Evolutionary conservation across 2,113 vertebrate species (phyloP).

Genomic region (Prunella fulvescens): DNA sequence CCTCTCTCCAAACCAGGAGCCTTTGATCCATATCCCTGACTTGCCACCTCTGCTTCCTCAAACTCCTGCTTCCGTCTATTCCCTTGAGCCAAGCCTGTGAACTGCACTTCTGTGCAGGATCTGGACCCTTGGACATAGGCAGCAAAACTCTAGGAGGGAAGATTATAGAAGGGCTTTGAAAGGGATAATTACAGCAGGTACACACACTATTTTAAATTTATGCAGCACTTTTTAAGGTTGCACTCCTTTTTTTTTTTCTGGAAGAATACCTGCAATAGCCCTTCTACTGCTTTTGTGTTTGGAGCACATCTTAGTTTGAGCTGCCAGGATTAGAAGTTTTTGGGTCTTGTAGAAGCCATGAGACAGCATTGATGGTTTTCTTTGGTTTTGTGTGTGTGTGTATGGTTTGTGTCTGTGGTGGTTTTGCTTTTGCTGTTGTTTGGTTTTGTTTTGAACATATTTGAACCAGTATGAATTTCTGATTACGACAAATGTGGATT

Average conservation of each 20-base stretch:
- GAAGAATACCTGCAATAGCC: not conserved
- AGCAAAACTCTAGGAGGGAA: not conserved
- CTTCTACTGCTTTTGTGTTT: not conserved
- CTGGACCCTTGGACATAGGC: not conserved
- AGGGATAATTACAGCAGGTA: not conserved
- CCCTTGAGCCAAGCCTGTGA: not conserved
- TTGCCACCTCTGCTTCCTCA: not conserved
- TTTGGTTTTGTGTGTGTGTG: not conserved
- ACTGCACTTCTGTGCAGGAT: not conserved
- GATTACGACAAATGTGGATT: fast-evolving
- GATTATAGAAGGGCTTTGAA: not conserved
- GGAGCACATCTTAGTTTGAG: not conserved
- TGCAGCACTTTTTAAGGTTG: not conserved
- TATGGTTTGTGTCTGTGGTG: not conserved
- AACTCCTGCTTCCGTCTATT: not conserved
- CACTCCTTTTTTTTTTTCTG: not conserved
- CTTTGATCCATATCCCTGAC: not conserved
- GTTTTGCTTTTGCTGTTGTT: not conserved
- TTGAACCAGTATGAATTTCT: not conserved
- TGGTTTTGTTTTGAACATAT: not conserved
- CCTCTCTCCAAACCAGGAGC: not conserved
- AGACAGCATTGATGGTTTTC: not conserved
- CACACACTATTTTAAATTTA: not conserved
- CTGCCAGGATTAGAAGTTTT: not conserved
- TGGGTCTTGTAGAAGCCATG: not conserved